A percentile compares a stretch with the other conserved stretches of the same genome.
Conservation (phyloP, 2,797 vertebrate genomes). For the Gymnopithys bicolor region DNA sequence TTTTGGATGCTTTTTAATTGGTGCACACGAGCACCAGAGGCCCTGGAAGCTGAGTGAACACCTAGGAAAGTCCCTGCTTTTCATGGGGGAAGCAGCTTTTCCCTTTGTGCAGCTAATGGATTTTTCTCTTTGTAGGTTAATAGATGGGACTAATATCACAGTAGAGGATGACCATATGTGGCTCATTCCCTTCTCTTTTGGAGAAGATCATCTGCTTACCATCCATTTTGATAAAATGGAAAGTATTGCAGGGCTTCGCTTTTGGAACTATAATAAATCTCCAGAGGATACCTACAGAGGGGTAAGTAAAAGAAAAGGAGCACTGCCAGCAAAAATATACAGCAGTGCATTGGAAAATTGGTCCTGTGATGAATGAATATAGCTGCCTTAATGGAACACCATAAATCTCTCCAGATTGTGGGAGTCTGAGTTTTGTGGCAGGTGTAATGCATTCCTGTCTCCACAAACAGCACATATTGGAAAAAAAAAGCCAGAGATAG, state of each 20-base stretch:
- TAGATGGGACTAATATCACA: conserved; percentile 92
- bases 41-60: background rate
- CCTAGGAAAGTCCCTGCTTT: background rate
- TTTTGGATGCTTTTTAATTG: background rate
- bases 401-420: conserved; percentile 77
- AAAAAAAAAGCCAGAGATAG: background rate
- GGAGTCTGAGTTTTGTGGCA: conserved; percentile 49
- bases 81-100: background rate
- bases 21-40: background rate
- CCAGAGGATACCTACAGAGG: conserved; percentile 96
- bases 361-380: conserved; percentile 74
- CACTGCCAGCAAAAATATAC: conserved; percentile 66
- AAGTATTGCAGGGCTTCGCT: conserved; percentile 88
- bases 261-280: conserved; percentile 99
- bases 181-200: conserved; percentile 90
- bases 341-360: conserved; percentile 63
- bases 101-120: conserved; percentile 26
- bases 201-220: conserved; percentile 85
- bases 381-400: conserved; percentile 62
- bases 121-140: conserved; percentile 81
- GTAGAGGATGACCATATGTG: conserved; percentile 95
- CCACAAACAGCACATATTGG: conserved; percentile 38
- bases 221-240: conserved; percentile 84
- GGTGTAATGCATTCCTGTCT: conserved; percentile 50
- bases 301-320: conserved; percentile 82